Percentiles rank a stretch among this genome's conserved stretches.
phyloP scores from a whole-genome alignment of 2,113 vertebrate genomes.

The Psettodes erumei region DNA sequence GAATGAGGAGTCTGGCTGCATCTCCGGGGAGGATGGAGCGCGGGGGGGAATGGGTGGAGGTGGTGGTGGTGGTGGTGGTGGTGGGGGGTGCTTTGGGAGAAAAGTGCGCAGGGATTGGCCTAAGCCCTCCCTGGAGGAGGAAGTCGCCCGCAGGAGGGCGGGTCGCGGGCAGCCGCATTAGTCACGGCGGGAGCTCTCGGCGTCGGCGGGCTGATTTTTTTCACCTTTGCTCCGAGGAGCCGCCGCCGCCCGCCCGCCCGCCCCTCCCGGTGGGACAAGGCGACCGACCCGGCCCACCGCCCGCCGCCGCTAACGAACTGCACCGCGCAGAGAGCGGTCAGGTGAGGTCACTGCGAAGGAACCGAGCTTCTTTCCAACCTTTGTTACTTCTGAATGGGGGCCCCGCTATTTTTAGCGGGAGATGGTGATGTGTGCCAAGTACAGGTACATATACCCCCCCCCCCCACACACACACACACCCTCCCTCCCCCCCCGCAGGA shows the following conservation, averaged over 20 bases:
- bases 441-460: no score
- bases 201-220: conserved; percentile 28
- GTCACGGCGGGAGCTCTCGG: conserved; percentile 34
- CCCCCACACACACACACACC: no score
- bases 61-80: no score
- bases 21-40: background rate
- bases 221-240: conserved; percentile 48
- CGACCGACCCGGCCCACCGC: background rate
- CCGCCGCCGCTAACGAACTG: no score
- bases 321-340: background rate
- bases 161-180: conserved; percentile 42
- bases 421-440: background rate
- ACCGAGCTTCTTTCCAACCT: background rate
- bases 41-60: no score
- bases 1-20: conserved; percentile 2
- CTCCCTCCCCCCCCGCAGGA: no score
- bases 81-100: no score
- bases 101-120: conserved; percentile 39
- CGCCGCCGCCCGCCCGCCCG: no score
- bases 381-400: no score
- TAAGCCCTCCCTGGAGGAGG: conserved; percentile 38
- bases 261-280: conserved; percentile 22
- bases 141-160: background rate
- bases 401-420: no score
- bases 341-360: background rate